Percentiles rank a stretch among this genome's conserved stretches.
Conservation (phyloP, 2,888 invertebrate genomes). For the Cephus nigrinus region DNA sequence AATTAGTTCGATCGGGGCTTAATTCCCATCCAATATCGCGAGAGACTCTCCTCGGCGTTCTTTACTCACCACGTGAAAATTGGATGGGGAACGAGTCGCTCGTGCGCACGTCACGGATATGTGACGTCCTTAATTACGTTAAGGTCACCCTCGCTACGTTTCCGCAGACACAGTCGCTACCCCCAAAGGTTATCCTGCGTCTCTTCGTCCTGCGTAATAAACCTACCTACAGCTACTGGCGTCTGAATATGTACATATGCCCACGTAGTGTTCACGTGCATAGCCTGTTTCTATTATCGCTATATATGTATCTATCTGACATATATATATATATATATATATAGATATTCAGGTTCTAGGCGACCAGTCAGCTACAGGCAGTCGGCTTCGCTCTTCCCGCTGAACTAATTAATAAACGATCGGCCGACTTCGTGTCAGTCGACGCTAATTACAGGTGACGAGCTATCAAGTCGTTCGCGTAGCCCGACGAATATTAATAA, state of each 20-base stretch:
- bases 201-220: background rate
- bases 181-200: background rate
- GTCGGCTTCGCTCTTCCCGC: background rate
- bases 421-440: slow-evolving; percentile 25
- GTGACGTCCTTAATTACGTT: slow-evolving; percentile 11
- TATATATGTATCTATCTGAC: background rate
- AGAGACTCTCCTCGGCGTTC: background rate
- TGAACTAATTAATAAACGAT: slow-evolving; percentile 36
- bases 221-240: background rate
- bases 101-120: slow-evolving; percentile 7
- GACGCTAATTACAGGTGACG: background rate
- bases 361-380: background rate
- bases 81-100: slow-evolving; percentile 8
- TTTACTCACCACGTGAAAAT: slow-evolving; percentile 9
- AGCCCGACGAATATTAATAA: background rate
- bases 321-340: no score
- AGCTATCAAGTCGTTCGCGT: background rate
- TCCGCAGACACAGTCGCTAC: background rate
- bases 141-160: background rate
- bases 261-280: background rate
- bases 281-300: background rate
- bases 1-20: background rate
- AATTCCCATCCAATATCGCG: background rate
- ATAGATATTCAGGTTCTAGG: background rate
- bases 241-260: background rate